Evolutionary conservation across 2,888 invertebrate genomes (phyloP), one percentile per base, ranked within the genome.

Genomic region (Aethes cnicana): DNA sequence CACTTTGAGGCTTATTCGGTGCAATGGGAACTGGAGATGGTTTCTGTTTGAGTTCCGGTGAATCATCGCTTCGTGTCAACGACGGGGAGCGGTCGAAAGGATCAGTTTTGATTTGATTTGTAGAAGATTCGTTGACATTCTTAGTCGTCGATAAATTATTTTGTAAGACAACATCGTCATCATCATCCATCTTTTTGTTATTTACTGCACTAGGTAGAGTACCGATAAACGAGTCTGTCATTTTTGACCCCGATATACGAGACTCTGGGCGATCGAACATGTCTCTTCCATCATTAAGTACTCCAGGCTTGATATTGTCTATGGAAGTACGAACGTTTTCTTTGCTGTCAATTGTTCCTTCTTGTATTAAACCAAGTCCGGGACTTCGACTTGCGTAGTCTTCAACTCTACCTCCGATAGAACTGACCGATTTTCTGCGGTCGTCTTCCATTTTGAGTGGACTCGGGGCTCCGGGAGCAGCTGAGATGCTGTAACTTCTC

Each of bases 401-500:
- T 43, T 89, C 88, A 17, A 77, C 69, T 55, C 72, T 76, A 14
- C 86, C 85, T 28, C 91, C 85, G 21, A 90, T 76, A 43, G 88
- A 79, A 62, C 89, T 90, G 8, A 90, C 77, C 4, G 91, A 90
- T 62, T 88, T 86, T 54, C 91, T 76, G 41, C 91, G 76, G 65
- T 91, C 91, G 59, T 91, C 92, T 57, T 89, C 87, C 55, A 74
- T 56, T 66, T 85, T 84, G 39, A 84, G 69, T 20, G 84, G 83
- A 59, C 84, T 85, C 30, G 85, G 83, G 55, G 90, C 76, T 12
- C 87, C 87, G 30, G 88, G 82, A 59, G 90, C 89, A 20, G 90
- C 90, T 49, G 90, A 84, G 59, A 91, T 86, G 61, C 91, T 92
- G 56, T 76, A 91, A 63, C 91, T 91, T 68, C 91, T 84, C 20